Conservation (phyloP, 2,888 invertebrate genomes). For the Frankliniella intonsa region DNA sequence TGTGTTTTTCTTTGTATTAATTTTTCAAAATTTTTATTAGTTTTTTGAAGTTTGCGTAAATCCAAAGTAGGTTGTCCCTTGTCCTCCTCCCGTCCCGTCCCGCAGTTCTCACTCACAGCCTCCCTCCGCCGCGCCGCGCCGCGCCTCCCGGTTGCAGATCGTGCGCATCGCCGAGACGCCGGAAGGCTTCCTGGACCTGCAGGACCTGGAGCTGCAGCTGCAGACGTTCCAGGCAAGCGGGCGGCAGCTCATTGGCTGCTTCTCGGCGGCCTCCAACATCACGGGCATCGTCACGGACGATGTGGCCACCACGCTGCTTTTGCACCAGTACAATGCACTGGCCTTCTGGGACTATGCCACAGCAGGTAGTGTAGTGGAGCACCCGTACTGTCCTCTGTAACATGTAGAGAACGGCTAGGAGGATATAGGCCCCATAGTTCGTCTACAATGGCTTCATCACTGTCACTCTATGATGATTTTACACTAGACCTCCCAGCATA, state of each 20-base stretch:
- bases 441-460: background rate
- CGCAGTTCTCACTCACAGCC: no score
- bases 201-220: conserved; percentile 67
- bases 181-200: conserved; percentile 73
- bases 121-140: no score
- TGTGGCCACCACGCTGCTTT: conserved; percentile 69
- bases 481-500: no score
- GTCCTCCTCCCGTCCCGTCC: no score
- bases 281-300: conserved; percentile 84
- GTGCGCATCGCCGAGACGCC: conserved; percentile 72
- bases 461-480: no score
- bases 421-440: background rate
- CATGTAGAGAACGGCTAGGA: no score
- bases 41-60: no score
- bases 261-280: conserved; percentile 81
- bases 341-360: conserved; percentile 89
- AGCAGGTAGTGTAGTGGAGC: conserved; percentile 51
- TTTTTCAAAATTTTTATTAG: no score
- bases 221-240: conserved; percentile 51
- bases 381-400: no score
- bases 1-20: no score
- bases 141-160: conserved; percentile 55
- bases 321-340: conserved; percentile 77
- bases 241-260: conserved; percentile 73
- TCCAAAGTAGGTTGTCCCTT: no score